Base-by-base conservation (phyloP, 2,113 vertebrate genomes). In the Mesembrinibis cayennensis region DNA sequence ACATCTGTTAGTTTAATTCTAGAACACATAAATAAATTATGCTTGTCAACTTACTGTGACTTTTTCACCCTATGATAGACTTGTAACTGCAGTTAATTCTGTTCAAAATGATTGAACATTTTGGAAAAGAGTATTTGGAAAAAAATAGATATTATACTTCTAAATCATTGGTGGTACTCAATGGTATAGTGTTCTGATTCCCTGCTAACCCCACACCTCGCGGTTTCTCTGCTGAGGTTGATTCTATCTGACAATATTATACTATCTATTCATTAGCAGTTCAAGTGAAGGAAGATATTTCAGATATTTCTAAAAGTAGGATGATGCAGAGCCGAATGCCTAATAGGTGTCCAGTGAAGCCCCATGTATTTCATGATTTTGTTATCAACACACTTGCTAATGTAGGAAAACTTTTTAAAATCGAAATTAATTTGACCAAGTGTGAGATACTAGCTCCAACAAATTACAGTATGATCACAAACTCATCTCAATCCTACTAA, bases 1-100 rank as follows among this genome's bases (percentile, higher is more conserved):
- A 93, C 84, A 91, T 96, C 87, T 96, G 87, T 90, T 94, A 91
- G 74, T 87, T 94, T 95, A 94, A 94, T 95, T 93, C 90, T 92
- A 88, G 82, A 94, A 85, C 88, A 85, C 62, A 87, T 94, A 93
- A 90, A 91, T 87, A 96, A 88, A 94, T 94, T 76, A 85, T 82
- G 61, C 78, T 94, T 91, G 91, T 97, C 93, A 97, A 93, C 73
- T 87, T 86, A 72, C 42, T 59, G 55, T 96, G 95, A 85, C 90
- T 91, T 90, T 89, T 96, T 85, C 82, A 87, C 82, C 79, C 77
- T 4, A 74, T 53, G 73, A 93, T 82, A 93, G 49, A 90, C 83
- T 89, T 89, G 30, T 86, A 93, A 89, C 76, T 88, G 50, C 58
- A 84, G 69, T 85, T 95, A 78, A 72, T 95, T 87, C 63, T 88